Evolutionary conservation across 1,140 invertebrate species (phyloP).

Genomic region (Drosophila pseudoobscura): DNA sequence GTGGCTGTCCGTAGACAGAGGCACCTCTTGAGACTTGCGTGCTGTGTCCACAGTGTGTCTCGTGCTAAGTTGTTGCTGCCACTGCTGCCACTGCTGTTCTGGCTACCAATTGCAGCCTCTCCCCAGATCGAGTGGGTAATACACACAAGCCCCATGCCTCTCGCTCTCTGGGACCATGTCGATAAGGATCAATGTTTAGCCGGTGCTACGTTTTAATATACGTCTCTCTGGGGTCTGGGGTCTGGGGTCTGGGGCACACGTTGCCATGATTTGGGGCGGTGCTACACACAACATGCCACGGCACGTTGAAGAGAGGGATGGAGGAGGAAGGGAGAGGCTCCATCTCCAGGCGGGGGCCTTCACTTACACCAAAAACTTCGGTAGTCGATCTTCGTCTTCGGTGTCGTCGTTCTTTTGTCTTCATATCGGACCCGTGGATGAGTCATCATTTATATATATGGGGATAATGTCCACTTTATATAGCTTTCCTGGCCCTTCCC

Average conservation of each 20-base stretch:
- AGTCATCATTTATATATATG: constrained; percentile 29
- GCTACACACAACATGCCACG: constrained; percentile 13
- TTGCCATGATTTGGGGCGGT: constrained; percentile 71
- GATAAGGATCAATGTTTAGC: constrained; percentile 79
- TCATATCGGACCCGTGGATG: constrained; percentile 12
- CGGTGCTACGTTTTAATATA: constrained; percentile 69
- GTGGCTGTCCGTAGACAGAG: background rate
- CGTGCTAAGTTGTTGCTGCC: constrained; percentile 72
- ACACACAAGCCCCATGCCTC: constrained; percentile 14
- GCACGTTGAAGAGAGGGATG: background rate
- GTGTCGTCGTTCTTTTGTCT: background rate
- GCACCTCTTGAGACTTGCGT: constrained; percentile 24
- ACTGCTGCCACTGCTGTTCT: constrained; percentile 55
- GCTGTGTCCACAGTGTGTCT: constrained; percentile 40
- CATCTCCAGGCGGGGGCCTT: background rate
- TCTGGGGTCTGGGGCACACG: constrained; percentile 44
- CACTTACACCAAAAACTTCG: constrained; percentile 26
- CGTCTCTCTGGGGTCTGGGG: background rate
- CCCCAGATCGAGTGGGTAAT: constrained; percentile 17
- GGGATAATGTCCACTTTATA: constrained; percentile 50
- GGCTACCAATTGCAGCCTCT: constrained; percentile 63
- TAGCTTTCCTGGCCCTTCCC: constrained; percentile 29
- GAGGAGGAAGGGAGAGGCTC: too few species aligned
- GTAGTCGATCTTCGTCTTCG: constrained; percentile 8
- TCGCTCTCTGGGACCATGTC: constrained; percentile 48